Evolutionary conservation across 2,888 invertebrate species (phyloP), one percentile per base, ranked within the genome.

Genomic region (Lasioglossum marginatum): DNA sequence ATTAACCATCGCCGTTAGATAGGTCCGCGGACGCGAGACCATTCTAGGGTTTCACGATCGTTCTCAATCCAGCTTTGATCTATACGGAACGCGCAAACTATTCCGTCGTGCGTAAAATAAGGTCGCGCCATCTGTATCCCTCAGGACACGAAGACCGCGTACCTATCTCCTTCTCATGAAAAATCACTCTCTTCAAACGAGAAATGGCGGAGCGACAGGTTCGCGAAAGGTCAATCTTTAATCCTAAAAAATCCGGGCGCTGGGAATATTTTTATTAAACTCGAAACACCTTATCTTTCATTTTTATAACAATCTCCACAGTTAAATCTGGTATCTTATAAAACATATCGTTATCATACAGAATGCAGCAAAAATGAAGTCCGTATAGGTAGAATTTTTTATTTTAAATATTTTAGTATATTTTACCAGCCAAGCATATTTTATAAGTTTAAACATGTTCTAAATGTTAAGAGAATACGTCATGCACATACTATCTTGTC

Each of bases 21-120:
- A 72, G 48, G 72, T 34, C 52, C 52, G 43, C 79, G 60, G 66
- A 37, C 37, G 82, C 68, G 68, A 27, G 43, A 71, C 70, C 57
- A 79, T 85, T 82, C 77, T 83, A 83, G n/a, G 86, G 86, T 83
- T 86, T 86, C 86, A 19, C 83, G 81, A 88, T 88, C 85, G 87
- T 85, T 85, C 87, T 83, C 82, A 88, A 88, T 88, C 88, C 88
- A 85, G 48, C 81, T 85, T 34, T 77, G 87, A 88, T 84, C 80
- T 79, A 79, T 72, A 83, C 77, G 68, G 72, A 76, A 84, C 77
- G 80, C 60, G 60, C 74, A 71, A 83, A 70, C 77, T 66, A 77
- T 77, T 76, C 80, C 48, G 73, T 37, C 66, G 31, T 75, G 74
- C 57, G 74, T 48, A 14, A 73, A 86, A 86, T 79, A 86, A 70